phyloP scores from a whole-genome alignment of 2,797 vertebrate species.

The Urosaurus nigricauda region DNA sequence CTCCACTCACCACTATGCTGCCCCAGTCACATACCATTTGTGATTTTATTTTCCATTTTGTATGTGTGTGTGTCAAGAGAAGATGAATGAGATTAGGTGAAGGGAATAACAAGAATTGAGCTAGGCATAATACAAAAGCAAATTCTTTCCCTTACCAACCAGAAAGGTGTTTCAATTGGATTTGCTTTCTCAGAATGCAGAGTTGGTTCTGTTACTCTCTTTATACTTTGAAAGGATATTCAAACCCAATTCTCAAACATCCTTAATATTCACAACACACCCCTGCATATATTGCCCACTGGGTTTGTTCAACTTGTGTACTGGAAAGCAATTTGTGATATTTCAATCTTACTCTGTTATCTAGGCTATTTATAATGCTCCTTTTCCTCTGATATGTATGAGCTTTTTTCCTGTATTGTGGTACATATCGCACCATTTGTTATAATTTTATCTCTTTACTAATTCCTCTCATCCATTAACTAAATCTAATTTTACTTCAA shows the following conservation, averaged over 20 bases:
- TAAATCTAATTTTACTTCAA: slow-evolving; percentile 47
- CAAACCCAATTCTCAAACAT: background rate
- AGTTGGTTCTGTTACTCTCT: background rate
- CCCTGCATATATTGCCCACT: background rate
- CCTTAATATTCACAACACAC: background rate
- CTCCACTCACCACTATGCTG: background rate
- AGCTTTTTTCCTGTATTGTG: slow-evolving; percentile 26
- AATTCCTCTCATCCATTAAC: slow-evolving; percentile 34
- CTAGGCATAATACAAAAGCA: background rate
- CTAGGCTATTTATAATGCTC: slow-evolving; percentile 9
- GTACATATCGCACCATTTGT: background rate
- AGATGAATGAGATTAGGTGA: slow-evolving; percentile 23
- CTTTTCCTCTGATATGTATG: background rate
- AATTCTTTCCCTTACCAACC: background rate
- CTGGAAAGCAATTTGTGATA: slow-evolving; percentile 23
- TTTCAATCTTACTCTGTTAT: slow-evolving; percentile 14
- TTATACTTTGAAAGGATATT: slow-evolving; percentile 25
- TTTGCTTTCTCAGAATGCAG: slow-evolving; percentile 12
- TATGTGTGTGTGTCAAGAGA: background rate
- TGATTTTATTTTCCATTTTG: background rate
- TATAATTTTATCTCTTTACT: slow-evolving; percentile 44
- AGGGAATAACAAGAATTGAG: background rate
- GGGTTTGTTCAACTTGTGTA: slow-evolving; percentile 19
- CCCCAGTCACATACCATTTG: background rate
- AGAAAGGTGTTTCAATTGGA: background rate